Percentiles rank a stretch among this genome's conserved stretches.
These are phyloP conservation scores for Myotis yumanensis DNA, from an alignment of 2,113 vertebrate species.

Conservation along the genomic window DNA sequence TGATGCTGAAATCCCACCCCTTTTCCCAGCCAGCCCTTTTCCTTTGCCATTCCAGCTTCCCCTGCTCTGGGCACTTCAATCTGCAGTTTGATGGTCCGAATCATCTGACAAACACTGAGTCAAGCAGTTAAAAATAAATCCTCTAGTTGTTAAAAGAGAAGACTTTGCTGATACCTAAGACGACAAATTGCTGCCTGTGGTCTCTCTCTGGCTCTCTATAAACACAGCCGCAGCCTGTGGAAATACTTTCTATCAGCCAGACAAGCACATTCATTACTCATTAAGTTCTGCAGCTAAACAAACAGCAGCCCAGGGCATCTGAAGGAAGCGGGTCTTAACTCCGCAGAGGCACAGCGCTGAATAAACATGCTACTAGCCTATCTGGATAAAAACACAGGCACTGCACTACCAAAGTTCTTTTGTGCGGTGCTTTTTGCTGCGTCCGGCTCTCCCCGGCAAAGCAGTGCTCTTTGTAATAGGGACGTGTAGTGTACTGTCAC, in stretches of 20 bases:
- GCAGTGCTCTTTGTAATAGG: constrained; percentile 16
- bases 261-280: constrained; percentile 60
- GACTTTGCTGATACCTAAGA: constrained; percentile 76
- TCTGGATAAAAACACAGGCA: background rate
- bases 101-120: constrained; percentile 87
- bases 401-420: background rate
- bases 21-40: constrained; percentile 75
- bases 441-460: background rate
- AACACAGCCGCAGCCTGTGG: constrained; percentile 63
- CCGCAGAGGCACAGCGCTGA: constrained; percentile 17
- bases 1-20: constrained; percentile 80
- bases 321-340: constrained; percentile 51
- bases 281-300: constrained; percentile 64
- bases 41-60: constrained; percentile 72
- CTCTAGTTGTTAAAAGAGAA: constrained; percentile 81
- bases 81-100: constrained; percentile 78
- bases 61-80: constrained; percentile 68
- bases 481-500: background rate
- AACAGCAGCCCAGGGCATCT: background rate
- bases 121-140: constrained; percentile 89
- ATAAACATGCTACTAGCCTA: constrained; percentile 13
- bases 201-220: constrained; percentile 16
- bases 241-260: constrained; percentile 60
- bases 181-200: constrained; percentile 70
- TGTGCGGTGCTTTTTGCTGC: background rate